phyloP scores from a whole-genome alignment of 2,888 invertebrate species.

The Cryptocephalus primarius region DNA sequence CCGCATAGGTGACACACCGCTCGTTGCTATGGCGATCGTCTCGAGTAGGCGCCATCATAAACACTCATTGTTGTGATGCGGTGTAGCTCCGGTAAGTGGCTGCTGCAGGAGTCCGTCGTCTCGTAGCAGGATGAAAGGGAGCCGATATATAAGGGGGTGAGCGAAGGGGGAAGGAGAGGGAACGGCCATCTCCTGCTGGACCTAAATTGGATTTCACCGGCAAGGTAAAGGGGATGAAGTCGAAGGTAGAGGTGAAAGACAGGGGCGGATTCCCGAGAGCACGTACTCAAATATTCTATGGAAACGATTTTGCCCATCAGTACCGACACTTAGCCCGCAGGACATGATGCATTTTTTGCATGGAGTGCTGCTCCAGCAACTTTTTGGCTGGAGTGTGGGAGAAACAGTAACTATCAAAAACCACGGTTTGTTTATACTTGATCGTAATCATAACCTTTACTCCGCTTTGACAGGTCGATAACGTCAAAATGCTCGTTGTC shows the following conservation, averaged over 20 bases:
- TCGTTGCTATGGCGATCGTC: conserved; percentile 40
- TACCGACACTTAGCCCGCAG: no score
- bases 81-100: conserved; percentile 29
- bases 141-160: conserved; percentile 8
- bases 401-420: no score
- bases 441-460: no score
- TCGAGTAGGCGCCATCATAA: conserved; percentile 42
- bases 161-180: conserved; percentile 14
- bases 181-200: conserved; percentile 21
- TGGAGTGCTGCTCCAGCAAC: no score
- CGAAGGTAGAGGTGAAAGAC: conserved; percentile 8
- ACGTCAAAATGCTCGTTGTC: no score
- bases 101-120: conserved; percentile 23
- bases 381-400: no score
- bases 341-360: no score
- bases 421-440: no score
- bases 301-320: no score
- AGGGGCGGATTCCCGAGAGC: neutral
- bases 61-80: conserved; percentile 41
- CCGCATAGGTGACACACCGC: conserved; percentile 31
- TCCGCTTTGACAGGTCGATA: no score
- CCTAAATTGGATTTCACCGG: conserved; percentile 36
- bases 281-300: no score
- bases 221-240: conserved; percentile 16
- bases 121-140: conserved; percentile 12